Evolutionary conservation across 1,140 invertebrate genomes (phyloP).

Genomic region (Macrostomum lignano): DNA sequence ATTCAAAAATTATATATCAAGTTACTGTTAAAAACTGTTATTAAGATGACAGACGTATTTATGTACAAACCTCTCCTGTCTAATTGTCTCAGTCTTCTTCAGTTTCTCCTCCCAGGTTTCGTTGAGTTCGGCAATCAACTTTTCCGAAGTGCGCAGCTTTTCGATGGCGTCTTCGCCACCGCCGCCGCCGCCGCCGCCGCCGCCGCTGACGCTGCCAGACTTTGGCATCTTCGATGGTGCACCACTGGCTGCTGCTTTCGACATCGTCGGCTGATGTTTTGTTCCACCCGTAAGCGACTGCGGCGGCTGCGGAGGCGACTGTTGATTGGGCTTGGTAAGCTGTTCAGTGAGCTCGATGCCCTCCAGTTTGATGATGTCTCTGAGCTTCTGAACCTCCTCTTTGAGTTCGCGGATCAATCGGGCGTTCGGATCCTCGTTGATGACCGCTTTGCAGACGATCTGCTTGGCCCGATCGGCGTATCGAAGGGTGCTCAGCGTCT

Average conservation of each 20-base stretch:
- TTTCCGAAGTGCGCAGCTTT: conserved; percentile 85
- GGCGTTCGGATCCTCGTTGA: conserved; percentile 92
- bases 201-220: no score
- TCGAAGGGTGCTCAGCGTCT: conserved; percentile 42
- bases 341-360: conserved; percentile 90
- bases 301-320: no score
- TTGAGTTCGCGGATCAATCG: conserved; percentile 92
- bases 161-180: conserved; percentile 89
- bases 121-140: conserved; percentile 91
- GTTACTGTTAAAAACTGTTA: no score
- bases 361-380: conserved; percentile 66
- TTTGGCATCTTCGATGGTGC: no score
- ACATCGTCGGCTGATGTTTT: no score
- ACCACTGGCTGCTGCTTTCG: no score
- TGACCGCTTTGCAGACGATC: conserved; percentile 92
- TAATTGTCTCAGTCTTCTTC: conserved; percentile 71
- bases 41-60: no score
- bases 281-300: no score
- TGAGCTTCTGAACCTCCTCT: conserved; percentile 75
- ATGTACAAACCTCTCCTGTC: conserved; percentile 51
- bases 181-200: no score
- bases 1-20: no score
- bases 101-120: conserved; percentile 98
- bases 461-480: conserved; percentile 95
- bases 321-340: no score